Evolutionary conservation across 2,797 vertebrate species (phyloP), one percentile per base, ranked within the genome.

Genomic region (Enteromius fasciolatus): DNA sequence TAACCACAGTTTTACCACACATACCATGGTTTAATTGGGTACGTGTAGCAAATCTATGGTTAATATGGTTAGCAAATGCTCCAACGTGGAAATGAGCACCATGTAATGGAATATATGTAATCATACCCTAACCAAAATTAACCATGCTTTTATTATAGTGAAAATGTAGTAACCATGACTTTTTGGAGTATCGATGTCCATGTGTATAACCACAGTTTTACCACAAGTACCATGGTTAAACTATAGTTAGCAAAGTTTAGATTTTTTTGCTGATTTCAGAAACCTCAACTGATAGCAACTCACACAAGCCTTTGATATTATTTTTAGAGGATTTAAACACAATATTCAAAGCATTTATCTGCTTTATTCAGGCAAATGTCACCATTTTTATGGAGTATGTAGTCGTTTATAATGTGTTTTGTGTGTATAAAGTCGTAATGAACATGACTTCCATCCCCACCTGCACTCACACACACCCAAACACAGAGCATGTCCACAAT

Each of bases 401-500:
- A 5, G 39, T 6, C 11, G 4, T 48, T n/a, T 3, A 17, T 28
- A 14, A 14, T 14, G 28, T 52, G 18, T 75, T 9, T 75, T 25
- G 31, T 23, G 50, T 57, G 31, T 41, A 0, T 57, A 14, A 44
- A 31, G 17, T 46, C 44, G 6, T 31, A 54, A 23, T 79, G 46
- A 70, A 33, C 23, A 59, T 59, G 78, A 69, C 39, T 7, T 11
- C 25, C 50, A 44, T 18, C 48, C 64, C 54, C 75, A 84, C 72
- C 89, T 86, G 89, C 79, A 87, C 88, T 85, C 78, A 76, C 83
- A 76, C 83, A 74, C 78, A 84, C 76, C 57, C 73, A 82, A 20
- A 81, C 72, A 59, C 39, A 80, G 52, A 83, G 57, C 76, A 75
- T 33, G 75, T 80, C 57, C 80, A 84, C 75, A 83, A 83, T 80